Conservation (phyloP, 2,797 vertebrate species). For the Cynodonichthys magdalenae region DNA sequence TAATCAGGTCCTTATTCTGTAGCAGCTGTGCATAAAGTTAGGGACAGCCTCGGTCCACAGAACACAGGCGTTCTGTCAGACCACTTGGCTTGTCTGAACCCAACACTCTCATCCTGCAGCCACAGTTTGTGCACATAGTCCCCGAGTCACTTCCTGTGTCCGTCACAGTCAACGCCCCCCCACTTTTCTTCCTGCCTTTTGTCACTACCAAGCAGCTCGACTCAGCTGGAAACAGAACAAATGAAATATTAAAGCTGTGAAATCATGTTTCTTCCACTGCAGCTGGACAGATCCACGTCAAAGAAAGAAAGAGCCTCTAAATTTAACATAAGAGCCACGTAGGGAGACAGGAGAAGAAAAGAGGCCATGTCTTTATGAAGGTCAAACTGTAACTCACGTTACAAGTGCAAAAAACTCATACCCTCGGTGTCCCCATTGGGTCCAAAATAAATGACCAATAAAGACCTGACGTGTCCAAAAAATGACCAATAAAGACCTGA, state of each 20-base stretch:
- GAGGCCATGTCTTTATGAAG: too few species aligned
- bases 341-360: background rate
- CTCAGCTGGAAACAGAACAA: conserved; percentile 12
- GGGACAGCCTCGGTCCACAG: too few species aligned
- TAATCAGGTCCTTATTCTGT: too few species aligned
- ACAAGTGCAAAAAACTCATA: too few species aligned
- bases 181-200: conserved; percentile 16
- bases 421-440: too few species aligned
- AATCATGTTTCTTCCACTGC: conserved; percentile 1
- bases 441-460: too few species aligned
- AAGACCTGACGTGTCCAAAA: fast-evolving
- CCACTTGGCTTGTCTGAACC: background rate
- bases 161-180: conserved; percentile 13
- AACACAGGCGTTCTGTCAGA: background rate
- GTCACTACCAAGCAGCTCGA: conserved; percentile 12
- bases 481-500: too few species aligned
- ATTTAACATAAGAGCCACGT: too few species aligned
- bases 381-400: too few species aligned
- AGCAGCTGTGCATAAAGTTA: too few species aligned
- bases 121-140: conserved; percentile 27
- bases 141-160: conserved; percentile 27
- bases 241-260: conserved; percentile 30
- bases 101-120: conserved; percentile 8
- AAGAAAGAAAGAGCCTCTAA: too few species aligned
- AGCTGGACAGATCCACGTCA: background rate